Base-by-base conservation (phyloP, 2,797 vertebrate species). In the Cyclopterus lumpus region DNA sequence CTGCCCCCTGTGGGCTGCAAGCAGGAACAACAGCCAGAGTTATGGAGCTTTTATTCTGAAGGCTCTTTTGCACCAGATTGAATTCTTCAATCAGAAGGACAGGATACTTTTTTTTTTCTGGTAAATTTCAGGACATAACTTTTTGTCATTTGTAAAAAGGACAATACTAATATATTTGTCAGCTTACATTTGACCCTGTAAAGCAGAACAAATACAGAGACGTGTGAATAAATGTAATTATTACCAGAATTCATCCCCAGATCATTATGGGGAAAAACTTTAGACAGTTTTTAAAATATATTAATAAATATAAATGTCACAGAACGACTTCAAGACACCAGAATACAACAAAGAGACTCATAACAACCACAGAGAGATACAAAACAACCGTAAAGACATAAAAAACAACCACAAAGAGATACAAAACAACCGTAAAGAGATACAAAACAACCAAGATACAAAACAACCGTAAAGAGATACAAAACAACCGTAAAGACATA, bases 1-100 rank as follows among this genome's bases (percentile, higher is more conserved):
- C 10, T 58, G 85, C 86, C 89, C 73, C 82, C 89, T 85, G 69
- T 87, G 71, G 89, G 73, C 73, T 1, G 0, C 40, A 38, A 3
- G 26, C 5, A 2, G 54, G 22, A 80, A 79, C 77, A 20, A 4
- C 82, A 83, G 14, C n/a, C 22, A 5, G 14, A 44, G 12, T 42
- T 14, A 12, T 15, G 8, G 14, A 42, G 46, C 1, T 48, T 48
- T 48, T 48, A 48, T 48, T 48, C 46, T 48, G 46, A 12, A 42
- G 14, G 40, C 15, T 42, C 22, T 24, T 51, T 24, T 51, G 9
- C 49, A 12, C 22, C 22, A 53, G 51, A 26, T 53, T 26, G 6
- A 1, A 54, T 54, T 54, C 6, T 54, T 16, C 24, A 28, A 28
- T 22, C 16, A 36, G 4, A 58, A n/a, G 0, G 15, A 30, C 0